Evolutionary conservation across 2,888 invertebrate species (phyloP).

Genomic region (Congeria kusceri): DNA sequence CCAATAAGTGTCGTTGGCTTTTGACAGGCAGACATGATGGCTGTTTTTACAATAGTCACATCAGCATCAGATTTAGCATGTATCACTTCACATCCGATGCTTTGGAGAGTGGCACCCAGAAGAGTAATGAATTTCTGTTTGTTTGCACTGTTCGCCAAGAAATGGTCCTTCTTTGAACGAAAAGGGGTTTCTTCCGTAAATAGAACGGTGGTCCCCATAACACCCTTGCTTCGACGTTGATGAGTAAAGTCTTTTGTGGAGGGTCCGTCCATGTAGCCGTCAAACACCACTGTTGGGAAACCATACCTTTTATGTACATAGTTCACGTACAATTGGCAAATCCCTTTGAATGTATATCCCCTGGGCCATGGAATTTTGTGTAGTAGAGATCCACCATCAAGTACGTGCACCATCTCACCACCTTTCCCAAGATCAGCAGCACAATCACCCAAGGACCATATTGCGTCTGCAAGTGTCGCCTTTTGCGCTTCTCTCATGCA

Average conservation of each 20-base stretch:
- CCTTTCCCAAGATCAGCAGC: neutral
- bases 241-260: constrained; percentile 56
- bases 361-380: constrained; percentile 51
- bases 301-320: constrained; percentile 5
- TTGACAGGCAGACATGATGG: constrained; percentile 39
- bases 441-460: constrained; percentile 38
- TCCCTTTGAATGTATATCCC: constrained; percentile 32
- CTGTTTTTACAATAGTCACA: constrained; percentile 64
- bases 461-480: constrained; percentile 32
- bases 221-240: constrained; percentile 48
- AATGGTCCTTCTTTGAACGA: constrained; percentile 52
- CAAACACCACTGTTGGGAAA: constrained; percentile 30
- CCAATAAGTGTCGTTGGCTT: constrained; percentile 60
- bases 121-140: constrained; percentile 67
- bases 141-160: constrained; percentile 61
- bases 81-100: constrained; percentile 22
- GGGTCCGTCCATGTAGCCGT: constrained; percentile 46
- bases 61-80: constrained; percentile 71
- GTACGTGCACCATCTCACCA: constrained; percentile 3
- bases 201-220: constrained; percentile 33
- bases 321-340: constrained; percentile 21
- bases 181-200: constrained; percentile 54
- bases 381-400: constrained; percentile 55
- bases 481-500: constrained; percentile 37
- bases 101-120: constrained; percentile 37